Evolutionary conservation across 2,113 vertebrate genomes (phyloP).

Genomic region (Bubalus kerabau): DNA sequence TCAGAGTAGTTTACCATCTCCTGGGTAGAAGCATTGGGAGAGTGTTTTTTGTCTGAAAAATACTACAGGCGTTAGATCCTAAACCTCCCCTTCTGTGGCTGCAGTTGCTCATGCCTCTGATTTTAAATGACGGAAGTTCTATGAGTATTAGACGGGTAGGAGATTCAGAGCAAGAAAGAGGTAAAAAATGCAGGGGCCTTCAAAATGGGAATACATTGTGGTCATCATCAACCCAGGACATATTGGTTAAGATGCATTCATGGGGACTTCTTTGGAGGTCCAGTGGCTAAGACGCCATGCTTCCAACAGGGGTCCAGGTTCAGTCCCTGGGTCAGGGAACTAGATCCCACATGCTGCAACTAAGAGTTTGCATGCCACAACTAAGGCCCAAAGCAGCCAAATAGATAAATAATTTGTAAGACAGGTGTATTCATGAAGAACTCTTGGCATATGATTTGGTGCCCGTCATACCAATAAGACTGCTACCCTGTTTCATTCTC

Average conservation of each 20-base stretch:
- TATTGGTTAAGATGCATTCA: background rate
- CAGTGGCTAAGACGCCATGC: background rate
- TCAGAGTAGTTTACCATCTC: slow-evolving; percentile 51
- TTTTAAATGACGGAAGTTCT: background rate
- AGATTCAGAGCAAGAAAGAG: background rate
- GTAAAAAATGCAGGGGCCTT: background rate
- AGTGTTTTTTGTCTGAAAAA: slow-evolving; percentile 28
- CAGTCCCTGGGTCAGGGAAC: background rate
- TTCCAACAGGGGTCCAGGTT: background rate
- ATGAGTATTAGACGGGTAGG: background rate
- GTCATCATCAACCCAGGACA: background rate
- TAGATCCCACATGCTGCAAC: background rate
- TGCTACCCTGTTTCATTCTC: background rate
- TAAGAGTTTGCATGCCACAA: background rate
- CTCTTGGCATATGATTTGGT: background rate
- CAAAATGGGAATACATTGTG: background rate
- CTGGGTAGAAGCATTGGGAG: background rate
- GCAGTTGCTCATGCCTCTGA: background rate
- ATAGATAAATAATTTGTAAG: background rate
- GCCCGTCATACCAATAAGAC: background rate
- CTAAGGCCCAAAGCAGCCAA: background rate
- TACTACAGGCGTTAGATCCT: background rate
- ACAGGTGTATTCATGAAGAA: background rate
- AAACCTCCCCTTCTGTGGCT: background rate
- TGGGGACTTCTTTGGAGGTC: background rate